Evolutionary conservation across 2,113 vertebrate genomes (phyloP).

Genomic region (Drymodes brunneopygia): DNA sequence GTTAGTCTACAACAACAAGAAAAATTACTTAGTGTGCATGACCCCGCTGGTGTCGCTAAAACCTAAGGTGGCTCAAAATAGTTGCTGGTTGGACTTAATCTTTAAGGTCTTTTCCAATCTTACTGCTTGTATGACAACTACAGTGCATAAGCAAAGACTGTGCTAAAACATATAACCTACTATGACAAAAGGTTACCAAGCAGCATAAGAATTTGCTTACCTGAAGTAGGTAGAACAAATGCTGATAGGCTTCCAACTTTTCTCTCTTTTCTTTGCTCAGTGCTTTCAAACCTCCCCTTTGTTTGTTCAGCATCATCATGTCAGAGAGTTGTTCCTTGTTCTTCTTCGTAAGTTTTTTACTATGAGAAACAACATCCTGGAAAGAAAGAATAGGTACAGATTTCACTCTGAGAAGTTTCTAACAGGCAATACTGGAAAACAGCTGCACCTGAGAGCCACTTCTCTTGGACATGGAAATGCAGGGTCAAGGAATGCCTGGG

Average conservation of each 20-base stretch:
- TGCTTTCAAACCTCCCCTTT: slow-evolving; percentile 92
- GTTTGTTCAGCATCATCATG: slow-evolving; percentile 98
- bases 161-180: neutral
- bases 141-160: neutral
- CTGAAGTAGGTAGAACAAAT: slow-evolving; percentile 93
- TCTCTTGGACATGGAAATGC: neutral
- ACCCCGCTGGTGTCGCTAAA: neutral
- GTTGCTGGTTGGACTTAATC: neutral
- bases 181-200: neutral
- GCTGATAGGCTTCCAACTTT: slow-evolving; percentile 94
- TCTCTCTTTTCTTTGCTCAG: slow-evolving; percentile 96
- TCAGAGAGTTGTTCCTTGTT: slow-evolving; percentile 93
- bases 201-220: slow-evolving; percentile 27
- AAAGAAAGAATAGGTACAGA: neutral
- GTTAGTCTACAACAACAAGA: slow-evolving; percentile 83
- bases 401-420: neutral
- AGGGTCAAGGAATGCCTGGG: neutral
- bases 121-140: neutral
- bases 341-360: slow-evolving; percentile 97
- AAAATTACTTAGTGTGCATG: neutral
- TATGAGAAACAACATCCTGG: slow-evolving; percentile 97
- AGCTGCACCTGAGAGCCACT: neutral
- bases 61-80: neutral
- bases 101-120: neutral
- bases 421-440: neutral